Conservation (phyloP, 2,797 vertebrate species). For the Anableps anableps region DNA sequence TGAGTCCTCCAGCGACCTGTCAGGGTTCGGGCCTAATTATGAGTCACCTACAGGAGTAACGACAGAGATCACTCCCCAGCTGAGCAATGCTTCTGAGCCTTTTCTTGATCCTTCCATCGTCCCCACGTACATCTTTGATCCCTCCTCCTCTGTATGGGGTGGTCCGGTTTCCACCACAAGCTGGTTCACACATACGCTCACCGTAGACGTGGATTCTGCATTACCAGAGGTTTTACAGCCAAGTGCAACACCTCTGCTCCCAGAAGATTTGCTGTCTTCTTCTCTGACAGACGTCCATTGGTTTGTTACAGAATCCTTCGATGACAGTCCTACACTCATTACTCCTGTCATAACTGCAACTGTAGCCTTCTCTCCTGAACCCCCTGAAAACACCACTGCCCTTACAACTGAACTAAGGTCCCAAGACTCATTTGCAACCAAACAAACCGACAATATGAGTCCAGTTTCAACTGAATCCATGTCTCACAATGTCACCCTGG, state of each 20-base stretch:
- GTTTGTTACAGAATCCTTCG: conserved; percentile 72
- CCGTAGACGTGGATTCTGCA: conserved; percentile 45
- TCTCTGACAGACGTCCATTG: conserved; percentile 72
- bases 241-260: conserved; percentile 55
- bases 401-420: conserved; percentile 11
- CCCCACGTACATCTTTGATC: conserved; percentile 54
- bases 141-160: conserved; percentile 73
- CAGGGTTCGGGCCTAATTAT: conserved; percentile 70
- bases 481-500: conserved; percentile 48
- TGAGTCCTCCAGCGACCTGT: conserved; percentile 68
- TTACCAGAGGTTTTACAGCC: conserved; percentile 48
- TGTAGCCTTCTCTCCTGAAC: conserved; percentile 40
- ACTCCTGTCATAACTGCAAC: conserved; percentile 59
- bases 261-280: conserved; percentile 48
- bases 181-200: conserved; percentile 48
- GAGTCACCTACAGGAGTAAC: conserved; percentile 49
- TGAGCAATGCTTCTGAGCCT: conserved; percentile 63
- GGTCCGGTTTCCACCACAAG: conserved; percentile 75
- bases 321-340: conserved; percentile 44
- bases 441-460: conserved; percentile 31
- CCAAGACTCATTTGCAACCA: conserved; percentile 40
- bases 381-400: conserved; percentile 33
- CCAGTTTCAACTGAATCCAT: conserved; percentile 45
- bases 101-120: conserved; percentile 74
- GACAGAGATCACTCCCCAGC: conserved; percentile 58